Conservation (phyloP, 2,113 vertebrate species). For the Bos javanicus region DNA sequence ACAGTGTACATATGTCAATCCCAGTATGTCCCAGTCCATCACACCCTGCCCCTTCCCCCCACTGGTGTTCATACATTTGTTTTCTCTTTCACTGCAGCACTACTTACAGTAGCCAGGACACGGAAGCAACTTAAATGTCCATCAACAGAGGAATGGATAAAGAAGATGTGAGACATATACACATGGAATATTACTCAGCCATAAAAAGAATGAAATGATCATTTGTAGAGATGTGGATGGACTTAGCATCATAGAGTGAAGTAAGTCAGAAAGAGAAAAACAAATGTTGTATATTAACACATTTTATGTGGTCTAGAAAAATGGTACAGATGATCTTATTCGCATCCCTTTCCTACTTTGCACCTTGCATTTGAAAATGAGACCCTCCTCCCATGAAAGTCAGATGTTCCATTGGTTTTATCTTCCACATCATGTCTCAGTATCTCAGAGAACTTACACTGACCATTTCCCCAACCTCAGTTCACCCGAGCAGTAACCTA, state of each 20-base stretch:
- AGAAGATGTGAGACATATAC: neutral
- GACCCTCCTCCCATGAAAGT: neutral
- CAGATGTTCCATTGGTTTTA: neutral
- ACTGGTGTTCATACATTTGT: neutral
- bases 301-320: neutral
- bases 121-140: neutral
- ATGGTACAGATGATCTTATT: neutral
- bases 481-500: neutral
- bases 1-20: neutral
- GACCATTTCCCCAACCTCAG: neutral
- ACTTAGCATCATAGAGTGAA: neutral
- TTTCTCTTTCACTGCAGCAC: neutral
- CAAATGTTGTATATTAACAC: neutral
- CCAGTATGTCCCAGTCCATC: neutral
- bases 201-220: neutral
- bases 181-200: neutral
- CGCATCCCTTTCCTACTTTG: rapidly evolving
- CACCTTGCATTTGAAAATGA: neutral
- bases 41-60: rapidly evolving
- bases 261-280: neutral
- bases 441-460: neutral
- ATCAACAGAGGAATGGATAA: neutral
- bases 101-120: neutral
- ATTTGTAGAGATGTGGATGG: neutral
- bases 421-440: neutral